Base-by-base conservation (phyloP, 2,113 vertebrate genomes). In the Silurus meridionalis region DNA sequence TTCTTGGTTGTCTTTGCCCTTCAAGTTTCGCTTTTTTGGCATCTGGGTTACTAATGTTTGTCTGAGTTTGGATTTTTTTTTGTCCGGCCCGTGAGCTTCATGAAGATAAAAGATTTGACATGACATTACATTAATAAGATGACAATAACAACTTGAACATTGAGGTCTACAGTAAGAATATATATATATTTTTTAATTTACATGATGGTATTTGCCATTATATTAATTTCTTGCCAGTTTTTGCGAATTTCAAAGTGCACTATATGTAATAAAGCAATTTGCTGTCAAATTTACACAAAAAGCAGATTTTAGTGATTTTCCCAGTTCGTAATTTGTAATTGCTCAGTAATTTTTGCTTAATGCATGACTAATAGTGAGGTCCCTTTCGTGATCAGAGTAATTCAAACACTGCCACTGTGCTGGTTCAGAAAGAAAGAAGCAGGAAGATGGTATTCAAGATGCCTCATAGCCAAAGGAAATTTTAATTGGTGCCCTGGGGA, bases 401-500 rank as follows among this genome's bases (percentile, higher is more conserved):
- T 91, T 37, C 37, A 52, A 78, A 89, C 88, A 67, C 83, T 83
- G 85, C 90, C 85, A 92, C 91, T 89, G 87, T 81, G 86, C 89
- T 84, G 86, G 91, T 94, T 93, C 93, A 90, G 91, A 90, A 84
- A 28, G 83, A 52, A 85, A 91, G 87, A 88, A 89, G 87, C 23
- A 46, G 83, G 84, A 88, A 83, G 61, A 85, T 79, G 72, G 86
- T 83, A 90, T 83, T 88, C 83, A 93, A 93, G 89, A 91, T 87
- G 82, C 89, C 90, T 89, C 90, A 93, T 92, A 90, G 92, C 92
- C 92, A 91, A 92, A 92, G 91, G 90, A 95, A 91, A 90, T 93
- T 94, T 94, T 95, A 95, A 95, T 95, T 95, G 93, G 93, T 88
- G 87, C 94, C 90, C 93, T 87, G 50, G 94, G 94, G 94, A 91